A percentile compares a stretch with the other conserved stretches of the same genome.
Conservation (phyloP, 2,888 invertebrate genomes). For the Leptinotarsa haldemani region DNA sequence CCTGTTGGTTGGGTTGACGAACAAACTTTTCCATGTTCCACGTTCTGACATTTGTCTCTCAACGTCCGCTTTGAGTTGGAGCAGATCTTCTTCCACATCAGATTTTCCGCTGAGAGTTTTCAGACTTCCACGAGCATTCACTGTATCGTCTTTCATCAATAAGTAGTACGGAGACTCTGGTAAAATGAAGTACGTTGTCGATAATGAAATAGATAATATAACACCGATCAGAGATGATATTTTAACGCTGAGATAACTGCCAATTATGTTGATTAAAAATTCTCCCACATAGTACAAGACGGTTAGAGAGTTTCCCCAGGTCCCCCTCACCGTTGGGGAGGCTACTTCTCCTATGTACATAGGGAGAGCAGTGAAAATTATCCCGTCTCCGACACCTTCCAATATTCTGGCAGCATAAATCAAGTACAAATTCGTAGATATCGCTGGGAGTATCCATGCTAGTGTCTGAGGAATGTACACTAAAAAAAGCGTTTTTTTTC, state of each 20-base stretch:
- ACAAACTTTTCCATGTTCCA: slow-evolving; percentile 56
- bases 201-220: slow-evolving; percentile 47
- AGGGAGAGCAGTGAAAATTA: slow-evolving; percentile 52
- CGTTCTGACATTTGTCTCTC: slow-evolving; percentile 58
- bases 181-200: slow-evolving; percentile 34
- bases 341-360: slow-evolving; percentile 58
- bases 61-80: slow-evolving; percentile 52
- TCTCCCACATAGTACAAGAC: slow-evolving; percentile 53
- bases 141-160: slow-evolving; percentile 50
- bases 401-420: slow-evolving; percentile 56
- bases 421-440: slow-evolving; percentile 51
- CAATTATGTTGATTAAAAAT: slow-evolving; percentile 65
- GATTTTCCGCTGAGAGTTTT: slow-evolving; percentile 49
- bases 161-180: slow-evolving; percentile 51
- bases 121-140: slow-evolving; percentile 52
- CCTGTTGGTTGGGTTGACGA: slow-evolving; percentile 53
- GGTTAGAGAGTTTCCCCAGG: slow-evolving; percentile 55
- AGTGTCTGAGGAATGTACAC: slow-evolving; percentile 52
- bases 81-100: slow-evolving; percentile 53
- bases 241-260: slow-evolving; percentile 55
- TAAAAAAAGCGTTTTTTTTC: slow-evolving; percentile 54
- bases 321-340: slow-evolving; percentile 55
- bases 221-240: slow-evolving; percentile 39
- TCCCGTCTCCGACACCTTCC: slow-evolving; percentile 53
- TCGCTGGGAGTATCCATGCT: slow-evolving; percentile 50